Percentiles rank a stretch among this genome's conserved stretches.
These are phyloP conservation scores for Cephus rjabovi DNA, from an alignment of 2,888 invertebrate genomes.

Conservation along the genomic window DNA sequence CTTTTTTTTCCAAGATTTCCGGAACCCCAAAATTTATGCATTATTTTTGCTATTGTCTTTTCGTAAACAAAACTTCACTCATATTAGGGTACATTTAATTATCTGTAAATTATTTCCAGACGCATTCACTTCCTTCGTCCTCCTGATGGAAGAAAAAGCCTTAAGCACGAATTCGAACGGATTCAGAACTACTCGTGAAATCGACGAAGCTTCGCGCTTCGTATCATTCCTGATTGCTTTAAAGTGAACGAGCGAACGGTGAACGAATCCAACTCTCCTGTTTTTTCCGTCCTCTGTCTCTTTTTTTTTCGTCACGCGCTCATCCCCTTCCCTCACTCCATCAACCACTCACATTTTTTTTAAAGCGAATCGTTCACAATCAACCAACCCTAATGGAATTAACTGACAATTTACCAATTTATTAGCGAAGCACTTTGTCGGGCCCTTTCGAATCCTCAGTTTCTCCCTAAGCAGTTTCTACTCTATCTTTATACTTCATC, in stretches of 20 bases:
- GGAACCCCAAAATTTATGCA: not conserved
- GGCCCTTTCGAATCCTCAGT: not conserved
- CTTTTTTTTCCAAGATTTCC: conserved; percentile 13
- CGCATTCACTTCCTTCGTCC: not conserved
- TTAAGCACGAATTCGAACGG: not conserved
- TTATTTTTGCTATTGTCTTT: not conserved
- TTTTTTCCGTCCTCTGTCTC: conserved; percentile 22
- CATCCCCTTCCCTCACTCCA: conserved; percentile 6
- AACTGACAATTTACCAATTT: conserved; percentile 51
- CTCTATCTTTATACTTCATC: conserved; percentile 18
- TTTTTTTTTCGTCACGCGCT: conserved; percentile 15
- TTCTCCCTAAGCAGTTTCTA: conserved; percentile 6
- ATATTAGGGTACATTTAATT: not conserved
- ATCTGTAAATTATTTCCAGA: not conserved
- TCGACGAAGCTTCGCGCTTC: not conserved
- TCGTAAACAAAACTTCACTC: conserved; percentile 10
- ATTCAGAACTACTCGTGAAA: not conserved
- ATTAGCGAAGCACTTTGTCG: conserved; percentile 32
- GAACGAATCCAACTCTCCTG: not conserved
- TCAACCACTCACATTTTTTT: not conserved
- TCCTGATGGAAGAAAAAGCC: not conserved
- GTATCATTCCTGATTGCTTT: not conserved
- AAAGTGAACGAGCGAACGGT: not conserved
- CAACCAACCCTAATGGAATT: conserved; percentile 45
- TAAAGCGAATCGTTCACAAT: conserved; percentile 39